A percentile compares a stretch with the other conserved stretches of the same genome.
phyloP scores from a whole-genome alignment of 23 tunicate genomes.

The Trididemnum clinides region DNA sequence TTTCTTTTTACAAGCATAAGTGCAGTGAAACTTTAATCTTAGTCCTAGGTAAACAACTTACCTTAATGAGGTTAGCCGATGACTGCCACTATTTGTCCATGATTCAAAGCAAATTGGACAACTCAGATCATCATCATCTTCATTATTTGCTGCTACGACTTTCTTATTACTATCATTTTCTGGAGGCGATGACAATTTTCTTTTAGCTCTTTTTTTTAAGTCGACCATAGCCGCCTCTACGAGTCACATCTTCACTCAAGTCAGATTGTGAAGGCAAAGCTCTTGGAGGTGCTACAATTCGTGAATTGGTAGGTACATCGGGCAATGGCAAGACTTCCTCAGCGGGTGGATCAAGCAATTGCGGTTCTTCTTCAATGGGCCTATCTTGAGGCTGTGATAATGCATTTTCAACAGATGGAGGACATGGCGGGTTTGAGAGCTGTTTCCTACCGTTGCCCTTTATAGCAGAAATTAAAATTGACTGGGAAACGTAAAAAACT shows the following conservation, averaged over 20 bases:
- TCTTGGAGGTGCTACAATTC: not conserved
- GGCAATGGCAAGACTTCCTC: not conserved
- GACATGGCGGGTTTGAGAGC: no score
- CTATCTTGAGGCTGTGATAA: no score
- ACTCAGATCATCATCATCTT: constrained; percentile 58
- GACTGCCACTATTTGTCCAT: constrained; percentile 83
- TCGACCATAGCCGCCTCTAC: no score
- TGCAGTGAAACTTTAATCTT: no score
- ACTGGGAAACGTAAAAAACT: no score
- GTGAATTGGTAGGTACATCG: not conserved
- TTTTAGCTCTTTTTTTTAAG: constrained; percentile 2
- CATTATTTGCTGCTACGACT: constrained; percentile 4
- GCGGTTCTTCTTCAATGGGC: no score
- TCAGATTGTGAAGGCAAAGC: not conserved
- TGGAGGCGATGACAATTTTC: constrained; percentile 62
- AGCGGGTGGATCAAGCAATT: no score
- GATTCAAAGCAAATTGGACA: constrained; percentile 90
- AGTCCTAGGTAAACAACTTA: no score
- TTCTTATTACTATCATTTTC: constrained; percentile 13
- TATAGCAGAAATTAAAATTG: no score
- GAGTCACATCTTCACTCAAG: not conserved
- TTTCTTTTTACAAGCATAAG: no score
- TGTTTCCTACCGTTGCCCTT: no score
- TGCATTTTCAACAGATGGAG: no score
- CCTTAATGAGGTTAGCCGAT: constrained; percentile 71